Base-by-base conservation (phyloP, 2,797 vertebrate genomes). In the Phrynocephalus guinanensis region DNA sequence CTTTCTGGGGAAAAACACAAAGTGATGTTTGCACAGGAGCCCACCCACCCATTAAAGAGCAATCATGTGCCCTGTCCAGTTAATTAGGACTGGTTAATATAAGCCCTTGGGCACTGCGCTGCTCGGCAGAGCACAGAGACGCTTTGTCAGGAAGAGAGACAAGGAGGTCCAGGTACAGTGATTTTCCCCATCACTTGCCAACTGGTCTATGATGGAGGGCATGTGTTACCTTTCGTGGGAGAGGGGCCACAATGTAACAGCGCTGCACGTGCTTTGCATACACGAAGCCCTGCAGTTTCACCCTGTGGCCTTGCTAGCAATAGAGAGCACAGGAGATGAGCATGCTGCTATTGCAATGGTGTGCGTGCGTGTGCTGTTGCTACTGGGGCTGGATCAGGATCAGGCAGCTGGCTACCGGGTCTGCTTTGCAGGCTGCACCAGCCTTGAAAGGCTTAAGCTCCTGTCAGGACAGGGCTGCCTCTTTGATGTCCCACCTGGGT, bases 61-160 rank as follows among this genome's bases (percentile, higher is more conserved):
- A 88, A 90, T 93, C 94, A 95, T 85, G 93, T 94, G 95, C 87
- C 86, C 20, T 8, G 56, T 33, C 91, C 90, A 95, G 92, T 93
- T 94, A 90, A 95, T 95, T 94, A 94, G 79, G 48, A 84, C 72
- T 33, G 79, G 89, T 94, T 0, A 0, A 85, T 95, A 95, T 95
- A 95, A 95, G 86, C 80, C 52, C 87, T 20, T 87, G 44, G 88
- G 33, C 82, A 90, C 76, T 68, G 24, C 83, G 85, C 87, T 73
- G 90, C 6, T 44, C 84, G 78, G 77, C 85, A 92, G 88, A 78
- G 72, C 26, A 70, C 0, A 18, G 60, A 63, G 30, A 85, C 28
- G 0, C 0, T 1, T 72, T 79, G 81, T 28, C 85, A 56, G 92
- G 18, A 18, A 0, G 0, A 86, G 63, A 48, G 66, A 70, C 81